Base-by-base conservation (phyloP, 2,797 vertebrate species). In the Halcyon leucocephala region DNA sequence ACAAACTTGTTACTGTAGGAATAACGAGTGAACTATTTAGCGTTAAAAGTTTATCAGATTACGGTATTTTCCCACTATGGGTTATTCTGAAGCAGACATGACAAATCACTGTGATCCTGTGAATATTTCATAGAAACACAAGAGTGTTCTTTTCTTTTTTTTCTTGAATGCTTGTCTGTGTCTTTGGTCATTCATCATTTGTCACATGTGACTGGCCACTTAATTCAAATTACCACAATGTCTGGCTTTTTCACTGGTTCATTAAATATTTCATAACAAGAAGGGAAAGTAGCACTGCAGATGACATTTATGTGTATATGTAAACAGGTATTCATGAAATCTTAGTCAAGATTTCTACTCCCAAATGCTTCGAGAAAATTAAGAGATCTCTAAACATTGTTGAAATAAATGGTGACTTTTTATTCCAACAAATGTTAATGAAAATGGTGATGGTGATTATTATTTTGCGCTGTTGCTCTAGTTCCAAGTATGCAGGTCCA, bases 101-200 rank as follows among this genome's bases (percentile, higher is more conserved):
- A 58, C 33, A 54, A 93, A 93, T 92, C 82, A 65, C 66, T 2
- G 5, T 42, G 85, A 64, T 26, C 46, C 71, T 58, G 87, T 94
- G 84, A 88, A 91, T 93, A 93, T 93, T 95, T 95, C 69, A 94
- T 67, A 58, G 64, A 81, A 94, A 89, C 37, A 35, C 48, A 19
- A 78, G 48, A 69, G 20, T 83, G 19, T 84, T 78, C 41, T 72
- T 82, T 86, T 69, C 79, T 86, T 69, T 26, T 54, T 87, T 82
- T 51, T 66, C 81, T 88, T 74, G 54, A 93, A 54, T 0, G 5
- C 77, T 91, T 83, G 89, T 92, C 91, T 89, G 48, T 91, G 57
- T 83, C 72, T 94, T 87, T 69, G 87, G 84, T 69, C 76, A 81
- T 92, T 85, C 79, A 61, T 86, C 1, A 3, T 81, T 79, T 83